Percentiles rank a stretch among this genome's conserved stretches.
These are phyloP conservation scores for Gobiocypris rarus DNA, from an alignment of 2,113 vertebrate genomes.

Conservation along the genomic window DNA sequence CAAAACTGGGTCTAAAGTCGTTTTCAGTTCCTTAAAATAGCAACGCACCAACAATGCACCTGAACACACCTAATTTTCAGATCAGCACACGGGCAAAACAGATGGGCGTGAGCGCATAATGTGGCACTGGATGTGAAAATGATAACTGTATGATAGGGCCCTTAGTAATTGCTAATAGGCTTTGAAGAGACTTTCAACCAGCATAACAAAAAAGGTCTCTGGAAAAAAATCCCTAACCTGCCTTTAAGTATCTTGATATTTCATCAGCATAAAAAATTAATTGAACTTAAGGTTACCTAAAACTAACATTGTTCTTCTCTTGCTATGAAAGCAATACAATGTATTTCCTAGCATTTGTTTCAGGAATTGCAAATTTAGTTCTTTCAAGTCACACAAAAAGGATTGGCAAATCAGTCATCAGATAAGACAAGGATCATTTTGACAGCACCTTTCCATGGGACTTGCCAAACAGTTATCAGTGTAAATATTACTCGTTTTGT, in stretches of 20 bases:
- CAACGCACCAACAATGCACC: too few species aligned
- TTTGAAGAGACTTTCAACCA: too few species aligned
- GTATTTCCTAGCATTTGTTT: not conserved
- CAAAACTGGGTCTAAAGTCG: too few species aligned
- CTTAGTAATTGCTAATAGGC: too few species aligned
- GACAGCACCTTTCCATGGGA: not conserved
- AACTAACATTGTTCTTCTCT: not conserved
- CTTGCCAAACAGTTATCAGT: conserved; percentile 7
- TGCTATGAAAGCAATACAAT: not conserved
- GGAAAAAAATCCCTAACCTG: too few species aligned
- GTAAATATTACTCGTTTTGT: not conserved
- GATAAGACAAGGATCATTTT: conserved; percentile 3
- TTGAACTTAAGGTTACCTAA: not conserved
- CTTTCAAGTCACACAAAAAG: not conserved
- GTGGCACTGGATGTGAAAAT: too few species aligned
- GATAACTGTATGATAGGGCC: too few species aligned
- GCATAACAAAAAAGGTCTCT: too few species aligned
- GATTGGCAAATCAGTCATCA: not conserved
- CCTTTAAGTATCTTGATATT: not conserved
- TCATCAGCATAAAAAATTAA: not conserved
- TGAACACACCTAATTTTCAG: too few species aligned
- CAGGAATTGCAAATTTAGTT: not conserved
- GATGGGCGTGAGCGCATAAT: too few species aligned
- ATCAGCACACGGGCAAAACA: too few species aligned
- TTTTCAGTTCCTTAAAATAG: too few species aligned